These are phyloP conservation scores for Dipodomys spectabilis DNA, from an alignment of 2,113 vertebrate genomes.

Conservation along the genomic window DNA sequence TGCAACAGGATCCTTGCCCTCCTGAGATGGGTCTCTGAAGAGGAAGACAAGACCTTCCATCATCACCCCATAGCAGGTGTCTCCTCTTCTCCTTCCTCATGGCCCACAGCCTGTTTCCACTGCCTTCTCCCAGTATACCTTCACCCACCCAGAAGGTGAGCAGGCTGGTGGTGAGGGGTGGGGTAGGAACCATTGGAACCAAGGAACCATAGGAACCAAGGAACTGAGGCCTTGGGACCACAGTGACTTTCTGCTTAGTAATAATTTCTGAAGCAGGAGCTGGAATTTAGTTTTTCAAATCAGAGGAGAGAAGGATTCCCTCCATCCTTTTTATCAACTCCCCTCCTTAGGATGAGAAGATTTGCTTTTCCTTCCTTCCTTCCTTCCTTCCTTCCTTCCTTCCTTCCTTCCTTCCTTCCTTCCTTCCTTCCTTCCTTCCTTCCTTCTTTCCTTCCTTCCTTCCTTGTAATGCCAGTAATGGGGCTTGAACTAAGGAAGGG, in stretches of 20 bases:
- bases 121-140: accelerated
- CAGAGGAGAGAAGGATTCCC: too few relatives aligned
- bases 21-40: background rate
- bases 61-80: background rate
- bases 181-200: too few relatives aligned
- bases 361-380: background rate
- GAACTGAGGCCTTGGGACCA: background rate
- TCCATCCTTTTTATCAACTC: background rate
- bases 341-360: background rate
- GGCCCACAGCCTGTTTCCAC: background rate
- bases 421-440: too few relatives aligned
- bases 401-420: too few relatives aligned
- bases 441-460: too few relatives aligned
- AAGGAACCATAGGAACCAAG: background rate
- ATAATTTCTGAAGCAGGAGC: background rate
- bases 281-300: background rate
- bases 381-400: too few relatives aligned
- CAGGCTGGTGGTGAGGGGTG: background rate
- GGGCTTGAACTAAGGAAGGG: too few relatives aligned
- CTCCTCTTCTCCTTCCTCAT: accelerated
- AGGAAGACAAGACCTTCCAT: background rate
- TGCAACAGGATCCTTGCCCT: background rate
- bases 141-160: background rate
- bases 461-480: too few relatives aligned
- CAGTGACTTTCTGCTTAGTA: background rate